Evolutionary conservation across 2,888 invertebrate genomes (phyloP).

Genomic region (Fragum sueziense): DNA sequence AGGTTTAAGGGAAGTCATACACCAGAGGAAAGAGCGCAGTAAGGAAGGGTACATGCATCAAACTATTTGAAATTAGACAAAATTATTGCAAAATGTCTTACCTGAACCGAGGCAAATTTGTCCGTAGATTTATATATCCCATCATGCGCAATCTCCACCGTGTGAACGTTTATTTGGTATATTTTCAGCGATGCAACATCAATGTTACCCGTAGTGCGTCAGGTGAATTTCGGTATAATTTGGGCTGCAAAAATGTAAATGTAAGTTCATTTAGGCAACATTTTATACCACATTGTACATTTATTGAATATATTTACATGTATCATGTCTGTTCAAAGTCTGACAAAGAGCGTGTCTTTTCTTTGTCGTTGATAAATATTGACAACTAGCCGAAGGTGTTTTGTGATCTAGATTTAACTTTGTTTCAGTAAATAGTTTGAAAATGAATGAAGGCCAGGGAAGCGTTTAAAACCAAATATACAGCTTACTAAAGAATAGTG

Average conservation of each 20-base stretch:
- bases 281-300: background rate
- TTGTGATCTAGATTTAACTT: no score
- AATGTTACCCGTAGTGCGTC: background rate
- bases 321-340: background rate
- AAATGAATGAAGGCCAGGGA: no score
- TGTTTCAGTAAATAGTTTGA: no score
- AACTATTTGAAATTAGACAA: background rate
- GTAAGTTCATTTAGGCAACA: background rate
- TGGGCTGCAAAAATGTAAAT: conserved; percentile 1
- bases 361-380: no score
- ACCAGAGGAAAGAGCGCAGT: no score
- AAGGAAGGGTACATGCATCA: background rate
- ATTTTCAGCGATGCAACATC: conserved; percentile 6
- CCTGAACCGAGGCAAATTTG: no score
- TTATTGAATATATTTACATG: background rate
- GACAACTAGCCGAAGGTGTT: no score
- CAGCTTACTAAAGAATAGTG: background rate
- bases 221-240: background rate
- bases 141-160: no score
- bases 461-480: no score
- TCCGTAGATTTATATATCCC: background rate
- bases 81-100: no score
- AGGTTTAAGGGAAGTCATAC: background rate
- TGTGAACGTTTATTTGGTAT: no score
- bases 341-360: background rate